Conservation (phyloP, 2,888 invertebrate species). For the Rhagonycha fulva region DNA sequence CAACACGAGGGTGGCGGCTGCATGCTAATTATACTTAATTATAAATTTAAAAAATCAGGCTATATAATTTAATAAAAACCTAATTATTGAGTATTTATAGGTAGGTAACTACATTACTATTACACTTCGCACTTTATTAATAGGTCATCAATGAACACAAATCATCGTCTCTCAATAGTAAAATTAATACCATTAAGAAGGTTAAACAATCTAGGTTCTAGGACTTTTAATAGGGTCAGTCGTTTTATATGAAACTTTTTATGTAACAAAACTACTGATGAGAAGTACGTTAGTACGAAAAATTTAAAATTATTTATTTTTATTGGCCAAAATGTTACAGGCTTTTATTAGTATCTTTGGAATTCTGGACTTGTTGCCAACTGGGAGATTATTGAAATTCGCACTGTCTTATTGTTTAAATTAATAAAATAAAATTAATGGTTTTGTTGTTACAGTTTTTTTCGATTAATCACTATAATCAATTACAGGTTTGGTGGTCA, state of each 20-base stretch:
- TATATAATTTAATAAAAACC: not conserved
- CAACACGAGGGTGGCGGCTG: slow-evolving; percentile 24
- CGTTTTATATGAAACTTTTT: not conserved
- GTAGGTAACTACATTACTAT: not conserved
- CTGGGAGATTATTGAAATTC: not conserved
- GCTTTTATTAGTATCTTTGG: too few relatives aligned
- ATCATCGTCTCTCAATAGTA: not conserved
- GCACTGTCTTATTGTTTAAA: not conserved
- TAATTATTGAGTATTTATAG: not conserved
- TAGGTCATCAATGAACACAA: not conserved
- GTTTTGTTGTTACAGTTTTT: not conserved
- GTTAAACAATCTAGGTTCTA: not conserved
- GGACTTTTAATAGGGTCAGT: not conserved
- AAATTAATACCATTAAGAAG: not conserved
- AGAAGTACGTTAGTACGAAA: too few relatives aligned
- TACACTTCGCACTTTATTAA: not conserved
- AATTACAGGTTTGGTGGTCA: not conserved
- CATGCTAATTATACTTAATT: slow-evolving; percentile 10
- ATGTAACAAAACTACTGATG: too few relatives aligned
- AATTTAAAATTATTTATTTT: too few relatives aligned
- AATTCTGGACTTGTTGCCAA: not conserved
- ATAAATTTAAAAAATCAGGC: not conserved
- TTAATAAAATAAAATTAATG: not conserved
- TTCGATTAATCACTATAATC: not conserved
- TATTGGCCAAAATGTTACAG: too few relatives aligned